Evolutionary conservation across 30 jellyfish, hydroid and myxozoan genomes (phyloP), one percentile per base, ranked within the genome.

Genomic region (Clytia hemisphaerica): DNA sequence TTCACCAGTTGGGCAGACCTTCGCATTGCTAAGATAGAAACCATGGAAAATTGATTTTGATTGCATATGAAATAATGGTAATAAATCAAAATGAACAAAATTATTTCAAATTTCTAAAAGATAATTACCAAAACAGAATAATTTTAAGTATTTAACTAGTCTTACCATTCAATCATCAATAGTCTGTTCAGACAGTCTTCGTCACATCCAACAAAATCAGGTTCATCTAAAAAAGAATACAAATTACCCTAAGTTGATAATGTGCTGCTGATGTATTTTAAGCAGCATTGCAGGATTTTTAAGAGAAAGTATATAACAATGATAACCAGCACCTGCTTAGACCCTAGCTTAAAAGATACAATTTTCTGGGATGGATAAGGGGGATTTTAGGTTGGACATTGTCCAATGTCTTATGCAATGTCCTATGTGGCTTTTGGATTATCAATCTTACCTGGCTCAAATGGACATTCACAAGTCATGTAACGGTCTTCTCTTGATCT

Each of bases 141-240:
- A 12, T 12, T 42, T 0, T 21, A 42, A 42, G 54, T 42, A 0
- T 12, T 12, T 0, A 42, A 0, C 0, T 19, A 0, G 18, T 0
- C 93, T 21, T 46, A 90, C 98, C 98, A 90, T 65, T 90, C 98
- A 25, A 90, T 90, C 95, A 81, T 90, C 26, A 90, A 80, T 14
- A 90, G 75, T 64, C 98, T 60, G 51, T 90, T 90, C 61, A 90
- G 58, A 73, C 98, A 90, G 37, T 73, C 74, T 25, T 84, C 92
- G 24, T 84, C 98, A 77, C 98, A 90, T 2, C 98, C 98, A 76
- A 90, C 89, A 72, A 76, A 82, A 25, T 80, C 77, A 15, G 95
- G 94, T 34, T 90, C 98, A 62, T 90, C 98, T 90, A 45, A 19
- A 77, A 77, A 25, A 57, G 14, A 32, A 72, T 9, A 51, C 47